phyloP scores from a whole-genome alignment of 2,888 invertebrate genomes.

The Xanthia togata region DNA sequence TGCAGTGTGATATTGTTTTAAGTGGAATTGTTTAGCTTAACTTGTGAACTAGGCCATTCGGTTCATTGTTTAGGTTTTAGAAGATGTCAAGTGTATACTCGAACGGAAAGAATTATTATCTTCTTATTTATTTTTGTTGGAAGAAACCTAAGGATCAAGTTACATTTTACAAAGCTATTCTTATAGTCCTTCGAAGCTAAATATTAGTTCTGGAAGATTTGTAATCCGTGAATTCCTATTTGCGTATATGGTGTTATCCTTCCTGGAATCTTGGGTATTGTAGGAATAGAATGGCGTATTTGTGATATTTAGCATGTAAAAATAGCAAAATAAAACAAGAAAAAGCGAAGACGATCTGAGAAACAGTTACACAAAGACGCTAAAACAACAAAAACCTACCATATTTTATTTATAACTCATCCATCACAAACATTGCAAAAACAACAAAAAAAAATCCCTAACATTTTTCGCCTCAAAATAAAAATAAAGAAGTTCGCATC shows the following conservation, averaged over 20 bases:
- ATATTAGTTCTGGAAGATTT: neutral
- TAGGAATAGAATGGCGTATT: neutral
- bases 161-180: neutral
- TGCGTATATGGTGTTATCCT: neutral
- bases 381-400: neutral
- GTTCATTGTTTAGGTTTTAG: constrained; percentile 21
- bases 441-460: neutral
- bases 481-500: constrained; percentile 31
- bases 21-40: constrained; percentile 21
- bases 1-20: constrained; percentile 37
- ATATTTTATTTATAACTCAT: constrained; percentile 4
- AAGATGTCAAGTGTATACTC: constrained; percentile 10
- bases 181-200: neutral
- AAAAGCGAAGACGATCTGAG: neutral
- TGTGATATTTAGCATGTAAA: neutral
- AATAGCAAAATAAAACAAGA: neutral
- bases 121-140: neutral
- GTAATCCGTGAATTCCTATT: neutral
- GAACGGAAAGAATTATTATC: neutral
- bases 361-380: neutral
- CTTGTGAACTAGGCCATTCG: neutral
- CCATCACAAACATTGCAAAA: neutral
- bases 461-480: constrained; percentile 13
- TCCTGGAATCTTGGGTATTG: neutral
- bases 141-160: neutral